Conservation (phyloP, 2,888 invertebrate species). For the Agonum fuliginosum region DNA sequence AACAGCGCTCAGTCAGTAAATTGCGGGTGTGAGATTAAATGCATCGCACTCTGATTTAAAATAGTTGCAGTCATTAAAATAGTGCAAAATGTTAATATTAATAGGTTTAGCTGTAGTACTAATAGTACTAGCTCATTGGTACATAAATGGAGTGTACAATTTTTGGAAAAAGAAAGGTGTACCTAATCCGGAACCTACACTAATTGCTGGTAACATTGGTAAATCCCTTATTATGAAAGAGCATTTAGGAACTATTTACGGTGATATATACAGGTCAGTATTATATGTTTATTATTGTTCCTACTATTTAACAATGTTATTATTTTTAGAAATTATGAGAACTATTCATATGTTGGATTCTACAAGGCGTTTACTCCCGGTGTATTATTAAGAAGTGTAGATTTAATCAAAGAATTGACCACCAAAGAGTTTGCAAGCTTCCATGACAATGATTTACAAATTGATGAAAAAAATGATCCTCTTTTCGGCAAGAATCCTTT, state of each 20-base stretch:
- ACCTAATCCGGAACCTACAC: constrained; percentile 63
- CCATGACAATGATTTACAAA: constrained; percentile 69
- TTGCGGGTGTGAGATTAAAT: too few species aligned
- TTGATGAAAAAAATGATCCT: constrained; percentile 72
- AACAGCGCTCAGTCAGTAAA: too few species aligned
- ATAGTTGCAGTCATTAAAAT: background rate
- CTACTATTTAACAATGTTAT: too few species aligned
- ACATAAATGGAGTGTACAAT: constrained; percentile 52
- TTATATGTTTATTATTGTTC: too few species aligned
- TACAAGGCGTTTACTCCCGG: constrained; percentile 67
- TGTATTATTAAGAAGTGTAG: constrained; percentile 68
- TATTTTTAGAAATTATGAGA: constrained; percentile 66
- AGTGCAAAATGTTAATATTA: background rate
- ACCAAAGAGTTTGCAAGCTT: constrained; percentile 70
- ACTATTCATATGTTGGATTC: constrained; percentile 68
- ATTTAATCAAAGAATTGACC: constrained; percentile 68
- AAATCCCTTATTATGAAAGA: constrained; percentile 64
- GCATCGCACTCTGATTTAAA: too few species aligned
- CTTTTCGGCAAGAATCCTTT: constrained; percentile 74
- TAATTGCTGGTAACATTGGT: constrained; percentile 66
- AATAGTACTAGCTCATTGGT: constrained; percentile 27
- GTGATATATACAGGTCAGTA: constrained; percentile 67
- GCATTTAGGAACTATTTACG: constrained; percentile 65
- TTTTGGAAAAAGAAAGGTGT: constrained; percentile 66
- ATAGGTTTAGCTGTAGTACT: constrained; percentile 27